Base-by-base conservation (phyloP, 2,888 invertebrate species). In the Hypercompe scribonia region DNA sequence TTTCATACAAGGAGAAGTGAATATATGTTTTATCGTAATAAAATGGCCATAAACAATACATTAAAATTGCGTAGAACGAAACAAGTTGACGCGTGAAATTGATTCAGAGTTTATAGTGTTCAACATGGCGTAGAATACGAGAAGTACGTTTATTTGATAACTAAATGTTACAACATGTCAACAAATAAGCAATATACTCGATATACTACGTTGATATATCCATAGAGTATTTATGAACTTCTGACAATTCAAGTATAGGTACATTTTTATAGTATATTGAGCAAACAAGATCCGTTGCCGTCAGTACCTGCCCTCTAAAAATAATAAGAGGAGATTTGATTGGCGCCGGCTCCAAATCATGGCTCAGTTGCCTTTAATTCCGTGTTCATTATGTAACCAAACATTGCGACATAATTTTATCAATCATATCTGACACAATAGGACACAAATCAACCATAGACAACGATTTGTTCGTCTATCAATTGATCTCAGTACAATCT, bases 41-140 rank as follows among this genome's bases (percentile, higher is more conserved):
- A 69, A 69, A 69, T 31, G 39, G 31, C 4, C 13, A 61, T 61
- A 69, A 69, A 69, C 68, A 69, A 69, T 31, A 42, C 42, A 50
- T 68, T 68, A 69, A 31, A 68, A 24, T 61, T 39, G 61, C 68
- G 39, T 39, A 36, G 18, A 36, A 58, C 39, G n/a, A 69, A 61
- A 69, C 61, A 61, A 69, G n/a, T 61, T 68, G 31, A 69, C 39
- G 39, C 61, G 39, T 69, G 61, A 69, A 69, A 69, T 61, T 28
- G 58, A 68, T 68, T 69, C 8, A 61, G 39, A 2, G 36, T 69
- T 61, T 54, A 68, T 34, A 15, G 7, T 50, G 18, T 54, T 68
- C 33, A 34, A 54, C 54, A 68, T 33, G 61, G 34, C 31, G 2
- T 28, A 11, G 36, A 42, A 54, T 68, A 28, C 3, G 13, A 15